Conservation (phyloP, 2,113 vertebrate species). For the Madoqua kirkii region DNA sequence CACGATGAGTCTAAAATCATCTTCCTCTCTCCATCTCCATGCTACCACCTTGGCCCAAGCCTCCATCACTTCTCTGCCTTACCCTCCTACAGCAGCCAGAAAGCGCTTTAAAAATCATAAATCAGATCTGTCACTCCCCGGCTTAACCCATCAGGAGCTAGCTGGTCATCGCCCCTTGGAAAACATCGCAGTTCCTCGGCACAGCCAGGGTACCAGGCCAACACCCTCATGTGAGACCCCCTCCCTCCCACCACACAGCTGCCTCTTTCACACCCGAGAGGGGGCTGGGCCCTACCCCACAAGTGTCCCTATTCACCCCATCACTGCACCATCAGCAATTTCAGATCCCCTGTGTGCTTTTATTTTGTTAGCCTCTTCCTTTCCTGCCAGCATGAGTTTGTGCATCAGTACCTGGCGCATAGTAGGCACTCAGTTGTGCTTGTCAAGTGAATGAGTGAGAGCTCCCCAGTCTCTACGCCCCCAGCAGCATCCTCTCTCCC, state of each 20-base stretch:
- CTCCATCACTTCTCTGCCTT: background rate
- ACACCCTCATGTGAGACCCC: background rate
- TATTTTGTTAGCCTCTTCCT: background rate
- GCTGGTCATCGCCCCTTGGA: background rate
- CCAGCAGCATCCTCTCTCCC: background rate
- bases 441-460: background rate
- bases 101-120: background rate
- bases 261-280: background rate
- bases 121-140: background rate
- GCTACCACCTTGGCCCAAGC: background rate
- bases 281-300: background rate
- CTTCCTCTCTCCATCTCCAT: background rate
- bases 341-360: background rate
- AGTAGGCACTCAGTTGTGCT: background rate
- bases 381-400: background rate
- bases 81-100: background rate
- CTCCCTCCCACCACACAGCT: background rate
- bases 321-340: background rate
- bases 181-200: background rate
- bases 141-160: background rate
- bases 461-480: background rate
- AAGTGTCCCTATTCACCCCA: background rate
- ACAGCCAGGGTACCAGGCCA: background rate
- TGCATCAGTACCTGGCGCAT: fast-evolving
- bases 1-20: background rate